Base-by-base conservation (phyloP, 2,113 vertebrate species). In the Microcebus jonahi region DNA sequence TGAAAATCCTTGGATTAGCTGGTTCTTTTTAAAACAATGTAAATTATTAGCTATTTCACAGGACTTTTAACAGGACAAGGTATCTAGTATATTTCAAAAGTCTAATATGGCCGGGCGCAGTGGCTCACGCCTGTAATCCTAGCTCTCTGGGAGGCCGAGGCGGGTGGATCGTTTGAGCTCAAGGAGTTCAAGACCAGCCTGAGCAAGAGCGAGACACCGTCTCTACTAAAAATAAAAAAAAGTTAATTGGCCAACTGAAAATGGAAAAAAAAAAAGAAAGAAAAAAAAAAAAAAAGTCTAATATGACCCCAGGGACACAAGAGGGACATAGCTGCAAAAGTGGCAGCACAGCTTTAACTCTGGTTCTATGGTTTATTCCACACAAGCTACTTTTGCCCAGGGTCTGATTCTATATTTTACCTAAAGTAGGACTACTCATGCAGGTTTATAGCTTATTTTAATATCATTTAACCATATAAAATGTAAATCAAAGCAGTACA, bases 401-500 rank as follows among this genome's bases (percentile, higher is more conserved):
- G 34, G 36, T 42, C 31, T 79, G 13, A 36, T n/a, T 88, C 79
- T 48, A 8, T 7, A 71, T 48, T 65, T 85, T 73, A 92, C 59
- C 48, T 88, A 42, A 86, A 83, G 71, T 29, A 63, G 31, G n/a
- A 79, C 57, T 79, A 31, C n/a, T 91, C 70, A 80, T 67, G 42
- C 18, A 95, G 50, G n/a, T 55, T 88, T 65, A 93, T 14, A 91
- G 68, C 8, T 96, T 88, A 68, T 67, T 95, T 95, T 92, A 97
- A n/a, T 29, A 92, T 84, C 18, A 77, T 31, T 96, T 94, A 96
- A 53, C 45, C 21, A 91, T 3, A 71, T 8, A 93, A 77, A 92
- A 65, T n/a, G 6, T 85, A 86, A 96, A 67, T 42, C 77, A 94
- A 88, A 92, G 73, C 5, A 57, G 77, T 1, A 81, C n/a, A 76